A percentile compares a stretch with the other conserved stretches of the same genome.
phyloP scores from a whole-genome alignment of 1,140 invertebrate genomes.

The Lepidostoma basale region DNA sequence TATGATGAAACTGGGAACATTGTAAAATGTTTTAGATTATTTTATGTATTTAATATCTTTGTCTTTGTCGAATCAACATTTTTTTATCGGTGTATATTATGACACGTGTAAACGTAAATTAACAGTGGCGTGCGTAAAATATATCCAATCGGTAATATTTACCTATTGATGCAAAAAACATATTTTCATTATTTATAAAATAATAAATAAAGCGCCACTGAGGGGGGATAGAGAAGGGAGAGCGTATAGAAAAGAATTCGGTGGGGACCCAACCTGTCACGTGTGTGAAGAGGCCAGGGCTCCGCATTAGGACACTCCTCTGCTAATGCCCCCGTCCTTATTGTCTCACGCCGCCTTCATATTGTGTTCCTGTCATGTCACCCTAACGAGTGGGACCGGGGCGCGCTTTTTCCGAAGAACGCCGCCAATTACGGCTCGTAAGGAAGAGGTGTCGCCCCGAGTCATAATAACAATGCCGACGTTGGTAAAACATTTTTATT shows the following conservation, averaged over 20 bases:
- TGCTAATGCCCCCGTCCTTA: conserved; percentile 19
- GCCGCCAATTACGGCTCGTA: conserved; percentile 38
- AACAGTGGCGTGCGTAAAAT: too few relatives aligned
- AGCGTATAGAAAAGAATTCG: conserved; percentile 20
- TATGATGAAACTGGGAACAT: too few relatives aligned
- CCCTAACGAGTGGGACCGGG: conserved; percentile 32
- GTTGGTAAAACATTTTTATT: conserved; percentile 32
- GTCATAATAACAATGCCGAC: conserved; percentile 38
- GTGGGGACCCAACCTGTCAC: not conserved
- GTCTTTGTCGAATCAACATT: too few relatives aligned
- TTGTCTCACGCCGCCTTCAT: conserved; percentile 21
- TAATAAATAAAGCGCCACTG: not conserved
- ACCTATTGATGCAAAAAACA: too few relatives aligned
- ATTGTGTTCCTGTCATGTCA: conserved; percentile 43
- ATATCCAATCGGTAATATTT: too few relatives aligned
- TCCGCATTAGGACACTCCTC: conserved; percentile 28
- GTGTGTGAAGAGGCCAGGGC: conserved; percentile 21
- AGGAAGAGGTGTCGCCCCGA: conserved; percentile 38
- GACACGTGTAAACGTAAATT: too few relatives aligned
- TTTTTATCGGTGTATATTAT: too few relatives aligned
- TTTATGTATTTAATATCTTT: too few relatives aligned
- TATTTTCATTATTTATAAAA: not conserved
- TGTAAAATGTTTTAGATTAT: too few relatives aligned
- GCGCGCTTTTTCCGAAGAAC: conserved; percentile 6
- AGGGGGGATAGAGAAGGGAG: too few relatives aligned